Conservation (phyloP, 2,797 vertebrate genomes). For the Chloroceryle inda region DNA sequence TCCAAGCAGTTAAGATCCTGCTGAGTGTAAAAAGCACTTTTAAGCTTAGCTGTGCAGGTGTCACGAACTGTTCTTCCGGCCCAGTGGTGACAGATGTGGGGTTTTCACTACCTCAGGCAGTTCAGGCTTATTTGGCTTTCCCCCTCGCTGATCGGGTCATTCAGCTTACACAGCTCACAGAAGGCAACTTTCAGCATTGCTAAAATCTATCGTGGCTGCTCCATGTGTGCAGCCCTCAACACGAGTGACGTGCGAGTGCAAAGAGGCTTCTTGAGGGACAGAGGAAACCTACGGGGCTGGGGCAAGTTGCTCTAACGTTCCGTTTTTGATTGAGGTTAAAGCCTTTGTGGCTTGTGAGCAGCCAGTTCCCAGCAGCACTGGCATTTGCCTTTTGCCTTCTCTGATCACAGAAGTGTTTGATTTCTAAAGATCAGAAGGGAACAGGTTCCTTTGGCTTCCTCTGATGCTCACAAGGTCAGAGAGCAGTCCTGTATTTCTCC, state of each 20-base stretch:
- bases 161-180: accelerated
- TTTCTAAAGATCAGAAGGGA: slow-evolving; percentile 15
- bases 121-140: not conserved
- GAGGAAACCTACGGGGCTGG: not conserved
- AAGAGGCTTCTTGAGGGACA: not conserved
- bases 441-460: not conserved
- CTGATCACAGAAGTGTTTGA: not conserved
- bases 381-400: not conserved
- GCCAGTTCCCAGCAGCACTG: not conserved
- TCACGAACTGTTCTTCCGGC: not conserved
- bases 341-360: not conserved
- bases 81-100: not conserved
- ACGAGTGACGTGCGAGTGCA: not conserved
- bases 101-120: not conserved
- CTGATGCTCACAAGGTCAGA: not conserved
- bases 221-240: not conserved
- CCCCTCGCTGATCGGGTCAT: not conserved
- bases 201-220: not conserved
- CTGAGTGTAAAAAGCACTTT: not conserved
- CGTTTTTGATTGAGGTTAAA: not conserved
- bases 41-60: not conserved
- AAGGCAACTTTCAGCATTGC: not conserved
- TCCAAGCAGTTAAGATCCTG: not conserved
- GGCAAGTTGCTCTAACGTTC: slow-evolving; percentile 19
- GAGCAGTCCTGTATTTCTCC: not conserved